These are phyloP conservation scores for Cygnus buccinator DNA, from an alignment of 2,113 vertebrate genomes.

Conservation along the genomic window DNA sequence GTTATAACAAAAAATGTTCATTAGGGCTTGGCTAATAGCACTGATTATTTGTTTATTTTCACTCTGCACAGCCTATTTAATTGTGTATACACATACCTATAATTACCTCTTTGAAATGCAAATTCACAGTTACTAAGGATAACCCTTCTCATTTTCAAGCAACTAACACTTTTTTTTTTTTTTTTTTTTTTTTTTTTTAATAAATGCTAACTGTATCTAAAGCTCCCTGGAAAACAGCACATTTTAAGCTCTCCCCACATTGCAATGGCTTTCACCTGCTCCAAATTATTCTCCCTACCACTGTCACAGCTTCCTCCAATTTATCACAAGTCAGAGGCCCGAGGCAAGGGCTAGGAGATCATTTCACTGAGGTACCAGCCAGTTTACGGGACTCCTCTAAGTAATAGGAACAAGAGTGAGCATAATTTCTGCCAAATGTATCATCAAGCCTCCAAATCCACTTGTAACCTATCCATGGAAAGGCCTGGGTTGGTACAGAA, in stretches of 20 bases:
- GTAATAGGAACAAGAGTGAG: not conserved
- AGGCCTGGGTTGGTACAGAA: not conserved
- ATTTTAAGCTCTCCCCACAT: not conserved
- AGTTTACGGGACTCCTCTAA: not conserved
- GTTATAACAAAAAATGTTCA: slow-evolving; percentile 52
- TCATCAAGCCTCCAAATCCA: not conserved
- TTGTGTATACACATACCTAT: slow-evolving; percentile 51
- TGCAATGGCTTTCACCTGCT: not conserved
- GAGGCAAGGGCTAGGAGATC: not conserved
- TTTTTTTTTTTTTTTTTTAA: slow-evolving; percentile 27
- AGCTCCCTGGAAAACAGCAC: not conserved
- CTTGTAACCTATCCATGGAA: not conserved
- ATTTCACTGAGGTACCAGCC: not conserved
- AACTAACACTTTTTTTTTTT: too few relatives aligned
- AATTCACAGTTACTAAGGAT: slow-evolving; percentile 60
- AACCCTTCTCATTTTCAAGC: slow-evolving; percentile 47
- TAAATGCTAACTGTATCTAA: slow-evolving; percentile 15
- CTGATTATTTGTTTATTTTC: slow-evolving; percentile 72
- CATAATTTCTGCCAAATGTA: not conserved
- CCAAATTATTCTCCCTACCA: not conserved
- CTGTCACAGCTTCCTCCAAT: not conserved
- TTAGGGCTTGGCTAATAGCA: slow-evolving; percentile 45
- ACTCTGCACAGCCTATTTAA: slow-evolving; percentile 39
- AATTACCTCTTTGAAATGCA: slow-evolving; percentile 72
- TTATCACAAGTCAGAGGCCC: not conserved